Percentiles rank a stretch among this genome's conserved stretches.
phyloP scores from a whole-genome alignment of 2,113 vertebrate genomes.

The Crypturellus undulatus region DNA sequence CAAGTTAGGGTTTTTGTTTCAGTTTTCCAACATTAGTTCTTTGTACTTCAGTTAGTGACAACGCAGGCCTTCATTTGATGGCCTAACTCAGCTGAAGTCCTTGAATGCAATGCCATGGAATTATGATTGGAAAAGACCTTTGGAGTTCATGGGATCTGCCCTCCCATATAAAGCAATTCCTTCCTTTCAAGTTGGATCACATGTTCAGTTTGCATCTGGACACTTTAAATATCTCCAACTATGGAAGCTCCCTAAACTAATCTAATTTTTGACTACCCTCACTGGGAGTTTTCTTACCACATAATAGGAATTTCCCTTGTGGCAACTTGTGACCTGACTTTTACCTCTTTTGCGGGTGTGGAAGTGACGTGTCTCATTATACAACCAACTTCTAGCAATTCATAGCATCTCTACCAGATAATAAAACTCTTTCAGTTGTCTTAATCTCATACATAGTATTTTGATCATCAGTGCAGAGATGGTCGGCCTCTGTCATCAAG shows the following conservation, averaged over 20 bases:
- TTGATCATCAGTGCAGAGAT: constrained; percentile 86
- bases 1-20: background rate
- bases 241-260: background rate
- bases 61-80: background rate
- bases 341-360: rapidly evolving
- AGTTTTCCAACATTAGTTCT: background rate
- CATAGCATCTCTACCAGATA: background rate
- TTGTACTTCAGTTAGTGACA: background rate
- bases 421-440: background rate
- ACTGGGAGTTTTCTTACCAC: background rate
- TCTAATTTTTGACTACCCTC: background rate
- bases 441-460: background rate
- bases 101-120: background rate
- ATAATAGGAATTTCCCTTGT: background rate
- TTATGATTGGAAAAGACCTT: background rate
- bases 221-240: background rate
- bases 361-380: background rate
- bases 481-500: constrained; percentile 91
- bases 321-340: background rate
- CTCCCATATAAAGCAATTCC: background rate
- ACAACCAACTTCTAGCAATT: background rate
- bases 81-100: background rate
- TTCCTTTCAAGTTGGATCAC: background rate
- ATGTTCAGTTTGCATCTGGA: background rate
- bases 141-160: background rate